Evolutionary conservation across 2,888 invertebrate species (phyloP), one percentile per base, ranked within the genome.

Genomic region (Leptinotarsa haldemani): DNA sequence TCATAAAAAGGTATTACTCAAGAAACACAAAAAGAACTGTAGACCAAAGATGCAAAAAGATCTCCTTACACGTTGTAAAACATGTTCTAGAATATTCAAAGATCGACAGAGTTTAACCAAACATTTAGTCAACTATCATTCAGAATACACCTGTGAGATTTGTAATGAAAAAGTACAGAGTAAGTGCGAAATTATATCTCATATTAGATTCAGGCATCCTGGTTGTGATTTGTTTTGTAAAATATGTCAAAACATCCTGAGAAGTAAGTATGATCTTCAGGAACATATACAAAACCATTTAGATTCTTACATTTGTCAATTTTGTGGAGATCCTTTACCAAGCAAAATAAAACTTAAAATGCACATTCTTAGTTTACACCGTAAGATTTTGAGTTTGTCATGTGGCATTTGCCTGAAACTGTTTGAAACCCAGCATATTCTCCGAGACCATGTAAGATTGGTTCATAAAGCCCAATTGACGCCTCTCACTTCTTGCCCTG

Each of bases 11-110:
- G 88, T 90, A 69, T 82, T 91, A 20, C 81, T 91, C 25, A 89
- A 90, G 73, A 90, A 91, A 81, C 91, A 91, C 81, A 89, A 89
- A 85, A 91, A 90, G 78, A 90, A 90, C 75, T 91, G 91, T 80
- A 82, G 86, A 46, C 87, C 85, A 2, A 84, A 83, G 30, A 80
- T 86, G 53, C 90, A 90, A 78, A 90, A 90, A 78, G 90, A 90
- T 80, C 78, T 90, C n/a, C 78, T 90, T 18, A 90, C 90, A 3
- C 88, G 89, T 3, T 91, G 91, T 79, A 89, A 90, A 71, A 89
- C 89, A 7, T 91, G 91, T 81, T 87, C 89, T 73, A 88, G 90
- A 68, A 89, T 90, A 66, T 90, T 90, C 78, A 90, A 90, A 77
- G 90, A 90, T 78, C 87, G 90, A 1, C 90, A 90, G 47, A 89